Percentiles rank a stretch among this genome's conserved stretches.
Conservation (phyloP, 2,888 invertebrate species). For the Drosophila anomelani region DNA sequence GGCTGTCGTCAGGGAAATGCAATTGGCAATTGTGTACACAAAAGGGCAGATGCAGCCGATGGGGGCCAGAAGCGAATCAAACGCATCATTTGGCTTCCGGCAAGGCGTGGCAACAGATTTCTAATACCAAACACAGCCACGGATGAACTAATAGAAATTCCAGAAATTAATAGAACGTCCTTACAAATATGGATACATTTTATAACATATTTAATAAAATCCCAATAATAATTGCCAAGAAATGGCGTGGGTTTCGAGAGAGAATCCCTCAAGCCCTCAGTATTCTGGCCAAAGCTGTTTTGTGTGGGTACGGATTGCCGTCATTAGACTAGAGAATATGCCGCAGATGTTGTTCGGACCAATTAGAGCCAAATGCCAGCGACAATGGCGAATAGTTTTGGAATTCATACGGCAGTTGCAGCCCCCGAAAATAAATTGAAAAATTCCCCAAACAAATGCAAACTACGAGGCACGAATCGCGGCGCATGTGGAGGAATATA, state of each 20-base stretch:
- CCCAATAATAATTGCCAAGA: neutral
- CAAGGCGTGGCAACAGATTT: constrained; percentile 56
- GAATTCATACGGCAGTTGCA: constrained; percentile 31
- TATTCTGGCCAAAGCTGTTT: neutral
- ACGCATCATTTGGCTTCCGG: constrained; percentile 76
- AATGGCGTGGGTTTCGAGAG: neutral
- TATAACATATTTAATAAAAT: too few relatives aligned
- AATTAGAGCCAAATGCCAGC: constrained; percentile 37
- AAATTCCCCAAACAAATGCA: constrained; percentile 40
- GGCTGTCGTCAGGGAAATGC: constrained; percentile 52
- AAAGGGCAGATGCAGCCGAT: constrained; percentile 33
- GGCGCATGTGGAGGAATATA: constrained; percentile 32
- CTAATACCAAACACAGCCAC: neutral
- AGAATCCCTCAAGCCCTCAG: neutral
- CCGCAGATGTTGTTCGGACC: constrained; percentile 59
- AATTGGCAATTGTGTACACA: constrained; percentile 48
- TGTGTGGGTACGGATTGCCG: constrained; percentile 37
- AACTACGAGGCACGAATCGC: constrained; percentile 20
- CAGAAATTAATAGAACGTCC: neutral
- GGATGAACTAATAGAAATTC: neutral
- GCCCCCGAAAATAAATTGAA: constrained; percentile 17
- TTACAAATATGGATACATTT: neutral
- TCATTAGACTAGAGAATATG: constrained; percentile 58
- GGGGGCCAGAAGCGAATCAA: constrained; percentile 67
- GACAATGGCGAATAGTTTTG: constrained; percentile 44